Percentiles rank a stretch among this genome's conserved stretches.
These are phyloP conservation scores for Cheilinus undulatus DNA, from an alignment of 2,113 vertebrate species.

Conservation along the genomic window DNA sequence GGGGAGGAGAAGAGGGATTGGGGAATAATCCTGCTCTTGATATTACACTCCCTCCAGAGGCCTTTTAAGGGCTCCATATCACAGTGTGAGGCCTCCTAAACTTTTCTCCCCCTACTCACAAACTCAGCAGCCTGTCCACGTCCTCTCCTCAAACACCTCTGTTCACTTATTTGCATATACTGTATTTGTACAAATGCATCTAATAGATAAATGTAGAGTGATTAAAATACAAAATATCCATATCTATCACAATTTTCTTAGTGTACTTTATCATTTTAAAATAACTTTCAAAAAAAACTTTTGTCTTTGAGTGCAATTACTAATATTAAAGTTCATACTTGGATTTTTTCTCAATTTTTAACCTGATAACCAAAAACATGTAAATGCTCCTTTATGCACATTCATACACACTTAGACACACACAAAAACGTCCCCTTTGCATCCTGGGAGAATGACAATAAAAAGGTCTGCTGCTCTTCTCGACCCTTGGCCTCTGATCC, in stretches of 20 bases:
- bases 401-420: conserved; percentile 12
- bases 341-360: conserved; percentile 5
- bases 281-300: not conserved
- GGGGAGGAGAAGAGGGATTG: conserved; percentile 74
- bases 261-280: conserved; percentile 7
- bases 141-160: conserved; percentile 65
- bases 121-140: conserved; percentile 78
- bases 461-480: conserved; percentile 85
- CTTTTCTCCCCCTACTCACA: conserved; percentile 84
- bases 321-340: not conserved
- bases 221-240: no score
- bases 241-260: no score
- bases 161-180: conserved; percentile 48
- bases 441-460: conserved; percentile 81
- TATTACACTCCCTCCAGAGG: conserved; percentile 91
- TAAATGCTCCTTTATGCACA: conserved; percentile 1
- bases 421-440: conserved; percentile 59
- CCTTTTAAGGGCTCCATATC: conserved; percentile 88
- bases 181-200: conserved; percentile 55
- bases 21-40: conserved; percentile 89
- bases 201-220: no score
- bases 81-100: conserved; percentile 84
- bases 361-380: not conserved
- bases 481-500: conserved; percentile 90
- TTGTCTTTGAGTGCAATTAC: not conserved